Conservation (phyloP, 2,888 invertebrate genomes). For the Hipparchia semele region DNA sequence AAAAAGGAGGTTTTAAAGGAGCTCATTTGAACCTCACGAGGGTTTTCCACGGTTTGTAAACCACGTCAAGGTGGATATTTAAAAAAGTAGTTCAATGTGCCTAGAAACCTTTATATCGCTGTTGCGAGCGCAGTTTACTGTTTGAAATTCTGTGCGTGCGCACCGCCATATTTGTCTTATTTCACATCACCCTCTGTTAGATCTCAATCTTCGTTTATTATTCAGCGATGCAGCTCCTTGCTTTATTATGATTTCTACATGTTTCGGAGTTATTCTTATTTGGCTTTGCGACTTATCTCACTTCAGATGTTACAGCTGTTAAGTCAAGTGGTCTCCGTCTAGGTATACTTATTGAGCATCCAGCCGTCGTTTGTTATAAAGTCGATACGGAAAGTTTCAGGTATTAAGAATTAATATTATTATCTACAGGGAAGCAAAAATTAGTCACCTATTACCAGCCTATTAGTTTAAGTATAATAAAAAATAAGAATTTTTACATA, state of each 20-base stretch:
- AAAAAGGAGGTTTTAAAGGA: too few relatives aligned
- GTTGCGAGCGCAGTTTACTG: slow-evolving; percentile 56
- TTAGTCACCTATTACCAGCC: too few relatives aligned
- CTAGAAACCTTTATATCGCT: background rate
- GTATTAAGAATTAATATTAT: too few relatives aligned
- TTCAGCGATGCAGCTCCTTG: slow-evolving; percentile 46
- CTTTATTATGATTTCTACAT: slow-evolving; percentile 27
- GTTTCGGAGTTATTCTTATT: slow-evolving; percentile 17
- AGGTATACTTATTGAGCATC: too few relatives aligned
- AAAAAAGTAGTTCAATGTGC: slow-evolving; percentile 18
- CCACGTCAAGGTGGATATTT: background rate
- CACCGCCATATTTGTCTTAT: slow-evolving; percentile 76
- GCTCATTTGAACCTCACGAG: too few relatives aligned
- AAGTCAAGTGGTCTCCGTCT: too few relatives aligned
- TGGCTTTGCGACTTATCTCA: slow-evolving; percentile 16
- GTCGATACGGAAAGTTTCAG: too few relatives aligned
- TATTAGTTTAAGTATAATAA: too few relatives aligned
- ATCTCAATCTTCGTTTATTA: slow-evolving; percentile 75
- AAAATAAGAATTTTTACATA: too few relatives aligned
- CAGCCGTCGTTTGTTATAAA: too few relatives aligned
- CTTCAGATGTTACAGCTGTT: slow-evolving; percentile 1
- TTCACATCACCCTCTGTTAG: slow-evolving; percentile 73
- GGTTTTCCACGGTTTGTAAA: background rate
- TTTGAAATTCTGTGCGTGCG: slow-evolving; percentile 71
- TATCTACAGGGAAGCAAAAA: too few relatives aligned